These are phyloP conservation scores for Eupeodes luniger DNA, from an alignment of 2,888 invertebrate genomes.

Conservation along the genomic window DNA sequence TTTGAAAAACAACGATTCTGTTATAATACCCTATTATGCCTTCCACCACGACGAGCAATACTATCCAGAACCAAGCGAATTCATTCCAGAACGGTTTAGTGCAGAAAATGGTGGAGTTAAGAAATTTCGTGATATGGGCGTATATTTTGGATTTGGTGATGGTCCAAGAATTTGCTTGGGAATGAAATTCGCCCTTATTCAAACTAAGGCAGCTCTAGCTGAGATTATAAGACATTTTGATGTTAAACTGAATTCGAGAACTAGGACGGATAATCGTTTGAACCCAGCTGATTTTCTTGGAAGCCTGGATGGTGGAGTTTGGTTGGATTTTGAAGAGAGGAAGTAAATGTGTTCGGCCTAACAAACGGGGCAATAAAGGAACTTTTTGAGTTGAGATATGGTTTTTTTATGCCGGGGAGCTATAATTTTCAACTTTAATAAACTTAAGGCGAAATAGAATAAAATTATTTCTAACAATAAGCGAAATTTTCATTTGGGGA, in stretches of 20 bases:
- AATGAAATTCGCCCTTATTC: slow-evolving; percentile 80
- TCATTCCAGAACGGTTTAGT: slow-evolving; percentile 82
- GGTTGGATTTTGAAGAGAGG: slow-evolving; percentile 79
- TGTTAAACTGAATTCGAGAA: slow-evolving; percentile 78
- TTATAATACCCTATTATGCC: slow-evolving; percentile 81
- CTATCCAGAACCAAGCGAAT: slow-evolving; percentile 80
- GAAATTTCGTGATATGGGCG: slow-evolving; percentile 80
- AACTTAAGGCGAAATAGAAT: too few relatives aligned
- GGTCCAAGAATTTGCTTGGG: slow-evolving; percentile 83
- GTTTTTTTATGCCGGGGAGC: too few relatives aligned
- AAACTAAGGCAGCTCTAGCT: slow-evolving; percentile 80
- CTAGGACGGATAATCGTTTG: slow-evolving; percentile 78
- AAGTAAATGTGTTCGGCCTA: background rate
- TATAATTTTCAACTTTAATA: too few relatives aligned
- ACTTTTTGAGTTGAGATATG: too few relatives aligned
- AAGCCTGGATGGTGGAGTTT: slow-evolving; percentile 80
- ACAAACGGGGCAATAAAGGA: too few relatives aligned
- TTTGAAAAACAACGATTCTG: slow-evolving; percentile 78
- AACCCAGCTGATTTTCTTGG: slow-evolving; percentile 80
- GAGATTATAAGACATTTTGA: slow-evolving; percentile 79
- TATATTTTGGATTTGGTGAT: slow-evolving; percentile 82
- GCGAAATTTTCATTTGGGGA: too few relatives aligned
- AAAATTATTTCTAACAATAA: too few relatives aligned
- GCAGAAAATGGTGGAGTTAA: slow-evolving; percentile 80
- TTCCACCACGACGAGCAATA: slow-evolving; percentile 81